phyloP scores from a whole-genome alignment of 2,113 vertebrate species.

The Catharus fuscescens region DNA sequence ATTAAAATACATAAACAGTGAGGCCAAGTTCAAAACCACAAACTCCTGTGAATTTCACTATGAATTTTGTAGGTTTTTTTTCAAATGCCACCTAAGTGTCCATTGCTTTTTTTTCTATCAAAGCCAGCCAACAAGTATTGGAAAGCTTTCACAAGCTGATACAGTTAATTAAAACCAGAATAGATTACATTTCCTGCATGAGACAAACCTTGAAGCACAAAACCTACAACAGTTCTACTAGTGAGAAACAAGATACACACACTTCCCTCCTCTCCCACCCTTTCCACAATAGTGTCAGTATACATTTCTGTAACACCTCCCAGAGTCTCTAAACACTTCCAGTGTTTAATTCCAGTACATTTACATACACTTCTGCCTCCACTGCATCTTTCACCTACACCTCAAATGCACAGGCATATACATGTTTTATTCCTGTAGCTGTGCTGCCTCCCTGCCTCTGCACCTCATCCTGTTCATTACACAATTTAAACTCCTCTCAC shows the following conservation, averaged over 20 bases:
- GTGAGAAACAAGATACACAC: background rate
- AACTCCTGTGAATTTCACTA: background rate
- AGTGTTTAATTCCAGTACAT: background rate
- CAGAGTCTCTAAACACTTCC: background rate
- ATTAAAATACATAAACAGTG: background rate
- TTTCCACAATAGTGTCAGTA: fast-evolving
- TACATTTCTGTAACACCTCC: background rate
- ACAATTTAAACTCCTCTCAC: background rate
- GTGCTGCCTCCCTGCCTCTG: background rate
- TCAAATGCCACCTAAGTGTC: background rate
- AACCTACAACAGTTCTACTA: background rate
- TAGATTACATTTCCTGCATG: background rate
- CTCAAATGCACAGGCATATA: background rate
- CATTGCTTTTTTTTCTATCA: background rate
- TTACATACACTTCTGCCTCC: background rate
- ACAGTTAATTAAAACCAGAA: background rate
- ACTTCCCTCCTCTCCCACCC: background rate
- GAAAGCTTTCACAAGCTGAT: background rate
- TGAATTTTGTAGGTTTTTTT: background rate
- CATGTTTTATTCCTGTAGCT: background rate
- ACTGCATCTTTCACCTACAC: background rate
- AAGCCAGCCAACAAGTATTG: background rate
- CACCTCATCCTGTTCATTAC: background rate
- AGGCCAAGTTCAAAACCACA: background rate
- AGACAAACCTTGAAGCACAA: background rate